A percentile compares a stretch with the other conserved stretches of the same genome.
These are phyloP conservation scores for Cydia strobilella DNA, from an alignment of 1,140 invertebrate genomes.

Conservation along the genomic window DNA sequence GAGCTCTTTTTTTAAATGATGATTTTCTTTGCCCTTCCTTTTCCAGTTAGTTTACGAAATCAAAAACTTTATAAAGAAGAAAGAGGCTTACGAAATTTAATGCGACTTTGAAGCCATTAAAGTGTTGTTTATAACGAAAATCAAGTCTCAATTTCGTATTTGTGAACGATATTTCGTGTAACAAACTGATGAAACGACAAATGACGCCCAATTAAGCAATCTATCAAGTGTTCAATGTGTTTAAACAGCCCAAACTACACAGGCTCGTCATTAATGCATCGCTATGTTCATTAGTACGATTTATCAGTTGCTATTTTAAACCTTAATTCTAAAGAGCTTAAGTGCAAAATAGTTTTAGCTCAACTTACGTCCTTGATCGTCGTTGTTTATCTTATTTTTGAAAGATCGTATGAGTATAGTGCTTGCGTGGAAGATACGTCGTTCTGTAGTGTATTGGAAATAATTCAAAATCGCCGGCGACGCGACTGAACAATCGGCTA, in stretches of 20 bases:
- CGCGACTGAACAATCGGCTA: constrained; percentile 12
- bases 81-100: too few relatives aligned
- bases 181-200: not conserved
- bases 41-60: too few relatives aligned
- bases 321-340: too few relatives aligned
- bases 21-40: too few relatives aligned
- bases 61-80: too few relatives aligned
- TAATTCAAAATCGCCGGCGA: constrained; percentile 16
- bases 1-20: too few relatives aligned
- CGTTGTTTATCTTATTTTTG: not conserved
- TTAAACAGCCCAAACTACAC: constrained; percentile 2
- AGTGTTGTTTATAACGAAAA: too few relatives aligned
- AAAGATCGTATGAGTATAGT: not conserved
- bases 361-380: not conserved
- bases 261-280: not conserved
- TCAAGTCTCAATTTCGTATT: too few relatives aligned
- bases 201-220: not conserved
- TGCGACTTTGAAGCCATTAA: too few relatives aligned
- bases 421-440: not conserved
- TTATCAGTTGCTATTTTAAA: not conserved
- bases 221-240: not conserved
- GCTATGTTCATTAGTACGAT: not conserved
- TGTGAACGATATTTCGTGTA: not conserved
- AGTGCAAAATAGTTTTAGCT: not conserved
- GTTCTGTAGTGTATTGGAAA: not conserved